A percentile compares a stretch with the other conserved stretches of the same genome.
phyloP scores from a whole-genome alignment of 2,888 invertebrate species.

The Heliconius erato region DNA sequence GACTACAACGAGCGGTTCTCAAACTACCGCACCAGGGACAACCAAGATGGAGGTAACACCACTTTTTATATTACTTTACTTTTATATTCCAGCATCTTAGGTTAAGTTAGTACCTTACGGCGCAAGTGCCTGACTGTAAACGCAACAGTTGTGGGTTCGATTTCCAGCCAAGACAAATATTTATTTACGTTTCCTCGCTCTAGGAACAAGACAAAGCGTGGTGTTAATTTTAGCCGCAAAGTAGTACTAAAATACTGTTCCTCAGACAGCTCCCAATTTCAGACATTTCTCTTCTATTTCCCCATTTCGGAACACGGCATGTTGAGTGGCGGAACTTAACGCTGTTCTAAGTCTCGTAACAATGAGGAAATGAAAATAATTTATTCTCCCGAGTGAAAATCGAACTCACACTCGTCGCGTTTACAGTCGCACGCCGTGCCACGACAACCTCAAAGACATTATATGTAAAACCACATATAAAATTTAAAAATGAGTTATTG shows the following conservation, averaged over 20 bases:
- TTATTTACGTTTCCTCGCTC: no score
- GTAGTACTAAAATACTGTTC: no score
- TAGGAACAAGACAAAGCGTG: no score
- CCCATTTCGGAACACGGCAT: no score
- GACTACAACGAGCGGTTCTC: constrained; percentile 90
- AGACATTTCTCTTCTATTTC: no score
- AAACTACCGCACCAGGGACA: constrained; percentile 75
- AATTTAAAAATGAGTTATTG: constrained; percentile 69
- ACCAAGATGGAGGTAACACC: constrained; percentile 86
- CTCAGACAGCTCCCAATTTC: no score
- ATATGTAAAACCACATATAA: neutral
- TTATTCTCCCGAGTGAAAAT: neutral
- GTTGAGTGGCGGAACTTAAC: no score
- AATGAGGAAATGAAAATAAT: neutral
- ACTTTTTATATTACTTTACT: constrained; percentile 2
- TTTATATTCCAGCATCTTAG: neutral
- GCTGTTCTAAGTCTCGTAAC: no score
- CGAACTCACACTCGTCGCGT: neutral
- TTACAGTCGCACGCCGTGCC: neutral
- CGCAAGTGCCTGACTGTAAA: neutral
- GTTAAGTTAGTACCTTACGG: neutral
- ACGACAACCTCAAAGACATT: no score
- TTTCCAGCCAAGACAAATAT: neutral
- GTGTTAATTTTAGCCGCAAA: no score
- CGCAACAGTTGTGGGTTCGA: neutral